Evolutionary conservation across 2,888 invertebrate genomes (phyloP), one percentile per base, ranked within the genome.

Genomic region (Agrochola lota): DNA sequence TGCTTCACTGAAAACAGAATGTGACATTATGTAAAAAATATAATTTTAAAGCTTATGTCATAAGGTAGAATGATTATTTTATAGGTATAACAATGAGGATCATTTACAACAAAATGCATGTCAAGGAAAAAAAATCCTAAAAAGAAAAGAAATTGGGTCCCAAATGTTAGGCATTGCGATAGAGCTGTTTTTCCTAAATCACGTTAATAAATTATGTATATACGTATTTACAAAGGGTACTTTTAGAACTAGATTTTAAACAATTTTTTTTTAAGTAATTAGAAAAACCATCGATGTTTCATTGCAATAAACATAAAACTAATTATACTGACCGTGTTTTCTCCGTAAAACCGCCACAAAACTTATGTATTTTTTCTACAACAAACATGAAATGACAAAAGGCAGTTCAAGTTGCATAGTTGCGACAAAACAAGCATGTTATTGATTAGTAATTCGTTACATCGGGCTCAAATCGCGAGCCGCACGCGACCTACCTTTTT

Each of bases 361-460:
- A 35, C 20, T 46, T 17, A 46, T 57, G 30, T 15, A 43, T 72
- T 35, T 59, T 26, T 55, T 46, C 15, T 43, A 70, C 26, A 70
- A 67, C 77, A 67, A 75, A 71, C 69, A 83, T 69, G 75, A 67
- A 71, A 75, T 71, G 74, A 70, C 76, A 77, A 67, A 68, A 30
- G 60, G 67, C 52, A 68, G 68, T 84, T 83, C 74, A 76, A 84
- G 84, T 80, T 83, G 87, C 88, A 86, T 79, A 82, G 85, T 85
- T 73, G 78, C 76, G 81, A 72, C 76, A 74, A 86, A 85, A 83
- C 85, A 80, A 71, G 81, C 77, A 69, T 70, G 79, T 78, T 90
- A 90, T 90, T 89, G 90, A 90, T 90, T 90, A 86, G 77, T 87
- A 78, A 90, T 89, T 89, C 86, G 78, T 83, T 83, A 85, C 86